Evolutionary conservation across 2,888 invertebrate species (phyloP).

Genomic region (Scaptomyza flava): DNA sequence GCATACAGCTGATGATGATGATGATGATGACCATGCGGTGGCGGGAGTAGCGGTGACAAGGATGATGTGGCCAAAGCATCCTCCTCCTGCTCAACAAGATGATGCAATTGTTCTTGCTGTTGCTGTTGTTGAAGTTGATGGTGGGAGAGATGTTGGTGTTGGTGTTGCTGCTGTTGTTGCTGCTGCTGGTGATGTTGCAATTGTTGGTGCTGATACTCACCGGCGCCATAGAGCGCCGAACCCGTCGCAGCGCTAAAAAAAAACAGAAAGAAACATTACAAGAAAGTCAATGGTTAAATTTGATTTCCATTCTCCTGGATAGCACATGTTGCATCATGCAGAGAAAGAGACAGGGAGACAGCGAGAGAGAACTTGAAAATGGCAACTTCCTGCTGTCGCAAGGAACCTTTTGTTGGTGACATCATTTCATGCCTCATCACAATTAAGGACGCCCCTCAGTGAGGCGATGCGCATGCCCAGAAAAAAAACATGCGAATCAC

Average conservation of each 20-base stretch:
- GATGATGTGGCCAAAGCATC: conserved; percentile 52
- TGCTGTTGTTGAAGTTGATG: conserved; percentile 46
- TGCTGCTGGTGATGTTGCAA: conserved; percentile 39
- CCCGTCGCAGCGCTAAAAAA: conserved; percentile 63
- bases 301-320: conserved; percentile 29
- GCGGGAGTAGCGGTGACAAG: conserved; percentile 65
- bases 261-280: background rate
- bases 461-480: conserved; percentile 24
- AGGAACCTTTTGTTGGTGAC: conserved; percentile 65
- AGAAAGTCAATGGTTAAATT: conserved; percentile 12
- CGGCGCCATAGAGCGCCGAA: conserved; percentile 68
- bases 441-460: conserved; percentile 67
- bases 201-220: conserved; percentile 58
- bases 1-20: conserved; percentile 64
- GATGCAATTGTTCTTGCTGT: conserved; percentile 49
- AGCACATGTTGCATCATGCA: conserved; percentile 75
- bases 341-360: conserved; percentile 18
- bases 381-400: conserved; percentile 67
- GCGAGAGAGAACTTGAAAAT: conserved; percentile 33
- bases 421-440: conserved; percentile 82
- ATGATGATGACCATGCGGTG: conserved; percentile 52
- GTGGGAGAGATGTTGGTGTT: conserved; percentile 36
- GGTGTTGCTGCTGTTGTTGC: conserved; percentile 39
- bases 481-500: conserved; percentile 74
- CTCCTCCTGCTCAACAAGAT: conserved; percentile 52